Conservation (phyloP, 2,888 invertebrate species). For the Pandemis corylana region DNA sequence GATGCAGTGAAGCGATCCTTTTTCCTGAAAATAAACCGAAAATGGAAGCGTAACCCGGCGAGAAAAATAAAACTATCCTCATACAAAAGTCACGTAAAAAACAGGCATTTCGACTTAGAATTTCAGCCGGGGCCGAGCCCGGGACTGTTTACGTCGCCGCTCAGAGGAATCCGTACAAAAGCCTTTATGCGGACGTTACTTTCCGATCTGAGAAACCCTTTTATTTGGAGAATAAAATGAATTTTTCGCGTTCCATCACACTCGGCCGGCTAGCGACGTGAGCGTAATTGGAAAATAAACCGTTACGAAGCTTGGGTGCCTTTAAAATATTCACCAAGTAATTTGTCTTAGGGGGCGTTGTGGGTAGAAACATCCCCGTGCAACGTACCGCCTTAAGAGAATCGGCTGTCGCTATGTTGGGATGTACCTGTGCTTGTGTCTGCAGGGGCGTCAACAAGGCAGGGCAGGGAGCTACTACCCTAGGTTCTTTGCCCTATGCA, state of each 20-base stretch:
- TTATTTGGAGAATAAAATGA: constrained; percentile 63
- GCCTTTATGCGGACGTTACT: constrained; percentile 45
- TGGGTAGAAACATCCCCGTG: not conserved
- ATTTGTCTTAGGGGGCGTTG: constrained; percentile 9
- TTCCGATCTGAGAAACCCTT: constrained; percentile 49
- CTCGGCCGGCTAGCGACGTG: constrained; percentile 45
- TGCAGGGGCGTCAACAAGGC: too few species aligned
- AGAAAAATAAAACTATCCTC: not conserved
- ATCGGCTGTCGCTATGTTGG: not conserved
- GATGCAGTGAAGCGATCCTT: too few species aligned
- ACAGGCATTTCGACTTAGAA: not conserved
- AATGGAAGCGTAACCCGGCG: not conserved
- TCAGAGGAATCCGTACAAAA: constrained; percentile 13
- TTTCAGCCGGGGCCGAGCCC: not conserved
- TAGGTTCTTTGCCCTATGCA: too few species aligned
- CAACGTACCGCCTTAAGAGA: not conserved
- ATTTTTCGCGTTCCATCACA: constrained; percentile 63
- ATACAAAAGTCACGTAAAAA: constrained; percentile 5
- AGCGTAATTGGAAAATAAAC: constrained; percentile 63
- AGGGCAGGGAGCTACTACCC: too few species aligned
- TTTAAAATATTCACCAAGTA: constrained; percentile 27
- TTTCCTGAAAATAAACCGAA: not conserved
- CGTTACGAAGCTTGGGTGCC: constrained; percentile 28
- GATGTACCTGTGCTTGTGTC: too few species aligned
- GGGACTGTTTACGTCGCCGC: not conserved